These are phyloP conservation scores for Spinus pinus DNA, from an alignment of 2,797 vertebrate species.

Conservation along the genomic window DNA sequence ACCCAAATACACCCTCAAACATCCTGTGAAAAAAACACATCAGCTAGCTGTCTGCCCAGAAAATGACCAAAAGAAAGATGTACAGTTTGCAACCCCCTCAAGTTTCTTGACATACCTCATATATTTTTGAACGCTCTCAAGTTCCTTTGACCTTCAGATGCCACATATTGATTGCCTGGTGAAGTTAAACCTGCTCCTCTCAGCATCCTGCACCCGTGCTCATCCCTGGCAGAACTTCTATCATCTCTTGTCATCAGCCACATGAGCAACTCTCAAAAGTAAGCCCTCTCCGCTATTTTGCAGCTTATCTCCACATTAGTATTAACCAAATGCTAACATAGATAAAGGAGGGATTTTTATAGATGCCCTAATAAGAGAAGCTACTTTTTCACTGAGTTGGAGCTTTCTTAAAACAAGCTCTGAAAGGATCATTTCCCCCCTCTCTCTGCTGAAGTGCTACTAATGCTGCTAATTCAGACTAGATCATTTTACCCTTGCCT, in stretches of 20 bases:
- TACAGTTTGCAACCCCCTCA: not conserved
- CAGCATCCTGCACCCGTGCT: not conserved
- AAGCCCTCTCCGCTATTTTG: not conserved
- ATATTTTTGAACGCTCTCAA: not conserved
- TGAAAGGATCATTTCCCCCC: constrained; percentile 18
- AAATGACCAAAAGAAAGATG: constrained; percentile 11
- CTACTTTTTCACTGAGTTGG: constrained; percentile 5
- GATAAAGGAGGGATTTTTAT: constrained; percentile 45
- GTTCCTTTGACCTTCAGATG: not conserved
- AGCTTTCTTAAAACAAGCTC: constrained; percentile 41
- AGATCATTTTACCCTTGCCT: not conserved
- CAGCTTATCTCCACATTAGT: constrained; percentile 28
- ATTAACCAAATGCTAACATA: constrained; percentile 34
- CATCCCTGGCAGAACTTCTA: constrained; percentile 8
- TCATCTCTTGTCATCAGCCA: constrained; percentile 17
- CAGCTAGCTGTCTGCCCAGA: not conserved
- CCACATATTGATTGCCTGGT: not conserved
- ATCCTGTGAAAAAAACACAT: not conserved
- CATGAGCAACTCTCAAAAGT: not conserved
- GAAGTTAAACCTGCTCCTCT: constrained; percentile 25
- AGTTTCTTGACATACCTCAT: constrained; percentile 9
- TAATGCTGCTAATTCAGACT: constrained; percentile 25
- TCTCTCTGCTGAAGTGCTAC: not conserved
- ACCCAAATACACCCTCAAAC: not conserved
- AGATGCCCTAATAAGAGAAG: constrained; percentile 22